Evolutionary conservation across 2,888 invertebrate species (phyloP).

Genomic region (Loripinus fragilis): DNA sequence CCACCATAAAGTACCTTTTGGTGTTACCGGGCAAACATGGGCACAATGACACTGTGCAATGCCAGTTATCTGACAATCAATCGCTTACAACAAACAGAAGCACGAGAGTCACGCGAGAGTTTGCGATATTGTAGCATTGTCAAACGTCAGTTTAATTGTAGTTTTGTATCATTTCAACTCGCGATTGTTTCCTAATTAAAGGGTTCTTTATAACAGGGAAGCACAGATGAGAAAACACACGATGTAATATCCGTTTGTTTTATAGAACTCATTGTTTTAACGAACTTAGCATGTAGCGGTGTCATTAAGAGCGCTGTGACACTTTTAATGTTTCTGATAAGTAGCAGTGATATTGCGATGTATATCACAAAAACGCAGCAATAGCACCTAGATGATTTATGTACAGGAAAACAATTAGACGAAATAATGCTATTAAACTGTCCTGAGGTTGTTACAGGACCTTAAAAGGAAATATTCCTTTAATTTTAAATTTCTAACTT

Average conservation of each 20-base stretch:
- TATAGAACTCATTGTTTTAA: constrained; percentile 17
- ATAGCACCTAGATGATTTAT: constrained; percentile 15
- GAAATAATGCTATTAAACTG: constrained; percentile 40
- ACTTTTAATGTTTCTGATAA: constrained; percentile 18
- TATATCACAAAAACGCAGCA: constrained; percentile 13
- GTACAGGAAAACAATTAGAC: constrained; percentile 50
- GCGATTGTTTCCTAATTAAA: constrained; percentile 25
- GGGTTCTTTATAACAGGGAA: constrained; percentile 20
- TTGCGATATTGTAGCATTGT: constrained; percentile 12
- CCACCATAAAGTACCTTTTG: neutral
- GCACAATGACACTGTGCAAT: neutral
- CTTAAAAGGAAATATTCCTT: constrained; percentile 1
- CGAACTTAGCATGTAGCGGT: constrained; percentile 20
- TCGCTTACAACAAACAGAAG: constrained; percentile 6
- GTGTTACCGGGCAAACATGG: neutral
- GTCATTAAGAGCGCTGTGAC: constrained; percentile 10
- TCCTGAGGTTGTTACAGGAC: neutral
- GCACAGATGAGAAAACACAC: constrained; percentile 14
- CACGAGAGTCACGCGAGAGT: constrained; percentile 8
- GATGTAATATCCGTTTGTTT: constrained; percentile 24
- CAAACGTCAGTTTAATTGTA: constrained; percentile 18
- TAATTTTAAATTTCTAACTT: neutral
- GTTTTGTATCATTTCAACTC: constrained; percentile 21
- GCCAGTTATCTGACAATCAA: neutral
- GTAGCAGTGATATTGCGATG: neutral